Evolutionary conservation across 2,797 vertebrate species (phyloP), one percentile per base, ranked within the genome.

Genomic region (Etheostoma perlongum): DNA sequence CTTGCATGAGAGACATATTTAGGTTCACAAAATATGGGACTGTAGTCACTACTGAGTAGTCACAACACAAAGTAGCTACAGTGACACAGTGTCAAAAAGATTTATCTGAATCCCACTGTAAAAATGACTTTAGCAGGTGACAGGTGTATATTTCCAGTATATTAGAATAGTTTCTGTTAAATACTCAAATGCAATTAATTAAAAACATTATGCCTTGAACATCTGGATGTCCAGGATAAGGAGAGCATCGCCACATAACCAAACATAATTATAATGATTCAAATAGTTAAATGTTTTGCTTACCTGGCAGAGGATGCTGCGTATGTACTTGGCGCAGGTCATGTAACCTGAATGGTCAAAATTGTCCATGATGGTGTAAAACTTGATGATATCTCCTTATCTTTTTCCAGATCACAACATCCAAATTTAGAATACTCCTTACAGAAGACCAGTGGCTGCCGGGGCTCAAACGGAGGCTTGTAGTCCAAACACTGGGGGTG

Each of bases 401-500:
- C 96, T 77, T 92, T 92, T 49, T 92, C 90, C 68, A 85, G 54
- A 75, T 94, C 94, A 61, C 96, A 96, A 91, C 96, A 96, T 68
- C 95, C 96, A 67, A 96, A 96, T 69, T 95, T 95, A 33, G 90
- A 73, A 44, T 96, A 96, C 53, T 95, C 93, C 67, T 95, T 95
- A 62, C 96, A 96, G 86, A 96, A 95, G 59, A 61, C 75, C 81
- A 95, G 69, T 42, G 94, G 88, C 81, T 94, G 83, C 10, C 67
- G 90, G 19, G 95, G 95, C 81, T 92, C 93, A 83, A 96, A 95
- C 0, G 95, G 95, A 57, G 95, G 95, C 75, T 96, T 96, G 90
- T 92, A 96, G 91, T 96, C 96, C 90, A 96, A 91, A 88, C 96
- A 96, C 82, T 96, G 96, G 1, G 96, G 96, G 85, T 96, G 96